phyloP scores from a whole-genome alignment of 1,140 invertebrate genomes.

The Oryctes rhinoceros region DNA sequence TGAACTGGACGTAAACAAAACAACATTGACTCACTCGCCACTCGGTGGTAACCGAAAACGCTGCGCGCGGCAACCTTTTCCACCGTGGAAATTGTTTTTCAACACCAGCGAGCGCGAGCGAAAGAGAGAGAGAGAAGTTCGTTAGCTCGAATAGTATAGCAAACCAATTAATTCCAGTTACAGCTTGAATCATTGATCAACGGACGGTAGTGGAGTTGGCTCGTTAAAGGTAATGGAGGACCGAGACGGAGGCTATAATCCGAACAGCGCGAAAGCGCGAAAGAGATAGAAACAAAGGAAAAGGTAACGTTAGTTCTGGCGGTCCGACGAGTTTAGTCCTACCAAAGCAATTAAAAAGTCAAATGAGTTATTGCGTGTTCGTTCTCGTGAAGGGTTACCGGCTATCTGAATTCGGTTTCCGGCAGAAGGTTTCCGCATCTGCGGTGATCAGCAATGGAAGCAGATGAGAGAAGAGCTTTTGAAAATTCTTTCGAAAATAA shows the following conservation, averaged over 20 bases:
- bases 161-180: constrained; percentile 36
- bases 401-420: constrained; percentile 31
- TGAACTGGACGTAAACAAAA: constrained; percentile 21
- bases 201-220: constrained; percentile 34
- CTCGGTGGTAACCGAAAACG: neutral
- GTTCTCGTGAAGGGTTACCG: constrained; percentile 24
- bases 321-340: constrained; percentile 34
- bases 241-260: constrained; percentile 17
- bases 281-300: constrained; percentile 13
- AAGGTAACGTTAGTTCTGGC: constrained; percentile 35
- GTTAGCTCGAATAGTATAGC: constrained; percentile 36
- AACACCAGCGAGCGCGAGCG: neutral
- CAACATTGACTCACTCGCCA: neutral
- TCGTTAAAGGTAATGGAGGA: constrained; percentile 36
- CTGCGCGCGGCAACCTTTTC: neutral
- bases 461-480: neutral
- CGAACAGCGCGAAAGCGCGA: neutral
- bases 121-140: constrained; percentile 25
- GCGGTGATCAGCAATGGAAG: constrained; percentile 22
- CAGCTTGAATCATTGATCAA: constrained; percentile 37
- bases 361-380: constrained; percentile 36
- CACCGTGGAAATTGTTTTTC: constrained; percentile 10
- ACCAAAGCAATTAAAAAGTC: constrained; percentile 36
- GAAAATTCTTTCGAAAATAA: neutral
- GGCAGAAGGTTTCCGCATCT: constrained; percentile 11